Conservation (phyloP, 1,140 invertebrate species). For the Phymorhynchus buccinoides region DNA sequence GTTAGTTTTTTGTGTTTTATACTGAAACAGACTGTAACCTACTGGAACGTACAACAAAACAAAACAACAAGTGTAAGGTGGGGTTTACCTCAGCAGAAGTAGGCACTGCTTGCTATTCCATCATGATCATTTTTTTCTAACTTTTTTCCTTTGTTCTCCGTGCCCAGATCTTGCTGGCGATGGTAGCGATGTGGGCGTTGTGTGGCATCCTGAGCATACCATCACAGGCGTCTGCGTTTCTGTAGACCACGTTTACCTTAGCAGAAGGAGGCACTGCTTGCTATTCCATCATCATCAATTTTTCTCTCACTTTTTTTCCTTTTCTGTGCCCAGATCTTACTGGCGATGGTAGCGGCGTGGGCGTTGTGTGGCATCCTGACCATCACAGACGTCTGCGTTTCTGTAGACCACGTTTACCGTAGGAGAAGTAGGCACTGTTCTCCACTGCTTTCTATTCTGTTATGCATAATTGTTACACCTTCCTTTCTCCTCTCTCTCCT, state of each 20-base stretch:
- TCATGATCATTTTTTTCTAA: neutral
- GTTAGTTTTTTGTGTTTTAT: neutral
- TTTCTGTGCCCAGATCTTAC: constrained; percentile 25
- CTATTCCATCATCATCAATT: constrained; percentile 78
- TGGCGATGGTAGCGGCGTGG: constrained; percentile 88
- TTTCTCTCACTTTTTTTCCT: neutral
- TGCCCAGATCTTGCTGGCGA: neutral
- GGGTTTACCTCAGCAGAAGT: too few species aligned
- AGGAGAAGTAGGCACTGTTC: too few species aligned
- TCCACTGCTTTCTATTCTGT: too few species aligned
- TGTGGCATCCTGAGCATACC: constrained; percentile 85
- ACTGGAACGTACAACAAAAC: neutral
- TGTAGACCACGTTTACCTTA: neutral
- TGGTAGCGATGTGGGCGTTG: constrained; percentile 83
- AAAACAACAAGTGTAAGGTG: neutral
- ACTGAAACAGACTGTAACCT: neutral
- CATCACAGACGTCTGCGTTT: constrained; percentile 77
- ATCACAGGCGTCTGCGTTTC: constrained; percentile 75
- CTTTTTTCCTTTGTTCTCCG: neutral
- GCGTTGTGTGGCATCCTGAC: constrained; percentile 84
- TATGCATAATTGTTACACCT: too few species aligned
- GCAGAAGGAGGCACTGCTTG: neutral
- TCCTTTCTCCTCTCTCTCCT: neutral
- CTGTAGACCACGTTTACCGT: too few species aligned
- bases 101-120: too few species aligned